Conservation (phyloP, 1,140 invertebrate species). For the Berghia stephanieae region DNA sequence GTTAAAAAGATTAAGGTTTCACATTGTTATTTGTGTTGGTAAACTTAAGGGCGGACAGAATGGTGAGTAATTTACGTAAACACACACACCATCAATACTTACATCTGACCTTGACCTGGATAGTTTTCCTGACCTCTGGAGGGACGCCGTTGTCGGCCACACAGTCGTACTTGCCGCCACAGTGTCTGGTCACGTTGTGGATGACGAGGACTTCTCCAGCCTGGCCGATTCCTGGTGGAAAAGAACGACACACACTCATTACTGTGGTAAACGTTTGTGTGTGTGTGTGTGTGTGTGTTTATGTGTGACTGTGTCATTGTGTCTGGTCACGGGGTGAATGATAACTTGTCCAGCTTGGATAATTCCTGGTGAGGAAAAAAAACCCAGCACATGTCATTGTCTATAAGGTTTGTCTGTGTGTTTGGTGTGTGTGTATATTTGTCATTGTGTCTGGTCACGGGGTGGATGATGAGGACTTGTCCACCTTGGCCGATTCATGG, state of each 20-base stretch:
- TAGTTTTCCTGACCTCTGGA: conserved; percentile 47
- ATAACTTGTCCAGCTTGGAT: too few relatives aligned
- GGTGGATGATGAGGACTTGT: conserved; percentile 54
- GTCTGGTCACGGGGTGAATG: too few relatives aligned
- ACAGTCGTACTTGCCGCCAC: conserved; percentile 57
- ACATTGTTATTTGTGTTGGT: neutral
- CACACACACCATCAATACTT: conserved; percentile 33
- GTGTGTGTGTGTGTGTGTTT: too few relatives aligned
- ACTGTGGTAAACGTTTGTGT: too few relatives aligned
- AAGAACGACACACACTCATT: too few relatives aligned
- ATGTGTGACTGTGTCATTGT: too few relatives aligned
- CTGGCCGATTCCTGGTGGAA: conserved; percentile 41
- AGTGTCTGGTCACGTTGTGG: conserved; percentile 55
- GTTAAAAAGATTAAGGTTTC: neutral
- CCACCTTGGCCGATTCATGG: conserved; percentile 44
- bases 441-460: conserved; percentile 55
- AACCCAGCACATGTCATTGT: too few relatives aligned
- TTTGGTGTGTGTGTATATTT: too few relatives aligned
- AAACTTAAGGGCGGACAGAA: neutral
- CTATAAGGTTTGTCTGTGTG: too few relatives aligned
- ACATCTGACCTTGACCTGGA: conserved; percentile 48
- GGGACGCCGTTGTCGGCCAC: conserved; percentile 56
- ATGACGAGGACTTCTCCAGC: conserved; percentile 54
- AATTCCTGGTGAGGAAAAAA: too few relatives aligned
- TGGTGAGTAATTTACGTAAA: neutral